Evolutionary conservation across 2,888 invertebrate species (phyloP), one percentile per base, ranked within the genome.

Genomic region (Tachystola acroxantha): DNA sequence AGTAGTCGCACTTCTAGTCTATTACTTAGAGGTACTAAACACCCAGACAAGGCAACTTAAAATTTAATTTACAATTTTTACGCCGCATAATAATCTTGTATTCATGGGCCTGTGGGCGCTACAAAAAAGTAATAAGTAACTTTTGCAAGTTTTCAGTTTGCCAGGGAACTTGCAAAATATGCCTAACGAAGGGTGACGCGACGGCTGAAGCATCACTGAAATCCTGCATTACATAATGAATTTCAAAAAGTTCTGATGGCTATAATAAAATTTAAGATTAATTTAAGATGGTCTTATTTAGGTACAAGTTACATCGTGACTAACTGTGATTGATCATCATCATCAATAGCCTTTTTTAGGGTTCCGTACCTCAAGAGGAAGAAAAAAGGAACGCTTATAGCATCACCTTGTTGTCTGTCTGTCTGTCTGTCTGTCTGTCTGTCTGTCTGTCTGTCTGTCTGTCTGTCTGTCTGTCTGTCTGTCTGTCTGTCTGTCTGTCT

Each of bases 101-200:
- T 37, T 38, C 37, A 38, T 27, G 24, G 14, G 32, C 16, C 11
- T 9, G 22, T 4, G 16, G 16, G 10, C 10, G 7, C 22, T 20
- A 32, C 22, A 38, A 38, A 35, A 37, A 37, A 27, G 37, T 32
- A 28, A 28, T 37, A 37, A 37, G 33, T 29, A 20, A 32, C 10
- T 34, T 37, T 31, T 11, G 12, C 16, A 34, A 38, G 20, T 38
- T 34, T 39, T 34, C 34, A 34, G 30, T 31, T 34, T 34, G 30
- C 32, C n/a, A 16, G n/a, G 7, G 22, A 39, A 34, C 25, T 39
- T 30, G 13, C 11, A 12, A 34, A 39, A 30, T 34, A 34, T 30
- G 34, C 26, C 31, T 34, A 31, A 34, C 34, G 38, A 39, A 39
- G 38, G 34, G 34, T 37, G 30, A 27, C 36, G 35, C 6, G n/a